Conservation (phyloP, 2,113 vertebrate species). For the Equus quagga region DNA sequence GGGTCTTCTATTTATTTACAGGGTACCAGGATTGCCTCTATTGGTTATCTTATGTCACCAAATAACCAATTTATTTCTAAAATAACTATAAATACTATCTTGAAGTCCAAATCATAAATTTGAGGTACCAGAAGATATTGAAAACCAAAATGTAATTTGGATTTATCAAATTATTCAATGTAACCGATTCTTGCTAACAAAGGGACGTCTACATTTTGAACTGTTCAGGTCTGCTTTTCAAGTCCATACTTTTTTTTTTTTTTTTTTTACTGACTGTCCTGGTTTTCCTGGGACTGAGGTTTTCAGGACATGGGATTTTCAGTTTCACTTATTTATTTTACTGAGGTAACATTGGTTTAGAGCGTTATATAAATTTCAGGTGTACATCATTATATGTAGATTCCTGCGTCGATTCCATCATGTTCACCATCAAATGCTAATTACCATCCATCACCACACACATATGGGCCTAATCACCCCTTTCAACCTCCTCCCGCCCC, state of each 20-base stretch:
- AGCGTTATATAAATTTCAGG: too few relatives aligned
- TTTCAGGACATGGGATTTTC: too few relatives aligned
- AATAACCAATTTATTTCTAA: neutral
- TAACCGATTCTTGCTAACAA: neutral
- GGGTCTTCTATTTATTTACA: neutral
- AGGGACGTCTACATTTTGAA: neutral
- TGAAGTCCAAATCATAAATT: neutral
- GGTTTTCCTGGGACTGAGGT: too few relatives aligned
- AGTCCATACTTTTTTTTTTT: neutral
- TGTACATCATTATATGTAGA: too few relatives aligned
- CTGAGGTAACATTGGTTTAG: too few relatives aligned
- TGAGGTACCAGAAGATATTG: neutral
- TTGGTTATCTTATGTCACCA: neutral
- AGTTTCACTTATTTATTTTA: too few relatives aligned
- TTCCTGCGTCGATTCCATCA: too few relatives aligned
- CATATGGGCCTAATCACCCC: too few relatives aligned
- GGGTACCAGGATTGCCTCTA: neutral
- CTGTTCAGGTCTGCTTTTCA: neutral
- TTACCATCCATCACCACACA: too few relatives aligned
- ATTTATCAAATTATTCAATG: neutral
- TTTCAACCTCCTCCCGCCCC: too few relatives aligned
- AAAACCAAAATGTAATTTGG: constrained; percentile 1
- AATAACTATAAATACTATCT: neutral
- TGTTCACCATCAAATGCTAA: too few relatives aligned
- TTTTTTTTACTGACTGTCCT: too few relatives aligned